phyloP scores from a whole-genome alignment of 1,140 invertebrate species.

The Thaumetopoea pityocampa region DNA sequence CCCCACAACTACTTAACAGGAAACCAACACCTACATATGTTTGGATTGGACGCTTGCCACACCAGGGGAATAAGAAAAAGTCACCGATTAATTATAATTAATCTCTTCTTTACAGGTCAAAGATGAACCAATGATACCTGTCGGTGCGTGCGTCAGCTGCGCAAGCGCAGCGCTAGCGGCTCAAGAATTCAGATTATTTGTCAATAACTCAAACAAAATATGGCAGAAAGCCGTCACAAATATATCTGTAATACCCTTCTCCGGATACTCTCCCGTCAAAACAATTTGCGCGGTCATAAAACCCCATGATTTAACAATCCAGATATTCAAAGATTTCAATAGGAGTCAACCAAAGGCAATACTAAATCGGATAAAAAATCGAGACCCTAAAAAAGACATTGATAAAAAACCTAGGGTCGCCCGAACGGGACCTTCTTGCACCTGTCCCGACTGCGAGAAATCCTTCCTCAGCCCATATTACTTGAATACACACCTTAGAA shows the following conservation, averaged over 20 bases:
- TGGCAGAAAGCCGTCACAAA: constrained; percentile 43
- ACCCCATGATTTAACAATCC: constrained; percentile 33
- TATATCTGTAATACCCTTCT: constrained; percentile 20
- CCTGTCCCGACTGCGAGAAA: constrained; percentile 60
- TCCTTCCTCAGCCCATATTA: constrained; percentile 55
- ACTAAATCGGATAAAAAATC: constrained; percentile 33
- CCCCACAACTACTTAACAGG: no score
- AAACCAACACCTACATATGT: no score
- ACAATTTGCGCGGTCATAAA: constrained; percentile 48
- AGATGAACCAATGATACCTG: constrained; percentile 40
- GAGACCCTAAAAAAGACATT: constrained; percentile 17
- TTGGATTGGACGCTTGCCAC: no score
- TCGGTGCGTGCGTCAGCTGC: constrained; percentile 42
- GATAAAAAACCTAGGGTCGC: constrained; percentile 35
- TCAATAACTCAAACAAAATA: constrained; percentile 33
- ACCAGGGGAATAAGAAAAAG: no score
- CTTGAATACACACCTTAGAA: constrained; percentile 57
- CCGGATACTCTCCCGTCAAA: constrained; percentile 17
- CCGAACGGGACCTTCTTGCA: constrained; percentile 37
- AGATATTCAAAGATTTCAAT: constrained; percentile 39
- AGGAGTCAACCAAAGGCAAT: constrained; percentile 32
- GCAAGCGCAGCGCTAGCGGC: constrained; percentile 38
- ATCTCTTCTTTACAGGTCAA: constrained; percentile 40
- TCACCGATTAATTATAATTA: no score
- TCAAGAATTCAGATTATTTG: constrained; percentile 43